A percentile compares a stretch with the other conserved stretches of the same genome.
phyloP scores from a whole-genome alignment of 2,797 vertebrate species.

The Meda fulgida region DNA sequence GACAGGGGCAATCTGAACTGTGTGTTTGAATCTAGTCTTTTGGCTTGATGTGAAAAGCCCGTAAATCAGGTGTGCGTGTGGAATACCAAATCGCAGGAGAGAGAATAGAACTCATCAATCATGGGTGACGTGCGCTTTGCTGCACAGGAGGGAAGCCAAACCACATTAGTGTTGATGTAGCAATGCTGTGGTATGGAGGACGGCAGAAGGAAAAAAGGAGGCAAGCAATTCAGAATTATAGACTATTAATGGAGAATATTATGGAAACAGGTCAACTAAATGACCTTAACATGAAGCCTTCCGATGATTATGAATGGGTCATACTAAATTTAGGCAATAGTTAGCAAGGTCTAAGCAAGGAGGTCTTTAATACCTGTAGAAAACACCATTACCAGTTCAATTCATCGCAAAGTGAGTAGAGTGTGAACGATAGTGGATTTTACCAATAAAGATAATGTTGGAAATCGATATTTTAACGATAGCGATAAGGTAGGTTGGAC shows the following conservation, averaged over 20 bases:
- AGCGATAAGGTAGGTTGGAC: too few relatives aligned
- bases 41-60: constrained; percentile 59
- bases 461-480: too few relatives aligned
- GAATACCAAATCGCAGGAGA: constrained; percentile 63
- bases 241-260: constrained; percentile 43
- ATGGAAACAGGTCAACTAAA: constrained; percentile 26
- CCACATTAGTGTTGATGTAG: constrained; percentile 60
- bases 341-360: neutral
- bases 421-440: too few relatives aligned
- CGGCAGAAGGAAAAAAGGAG: constrained; percentile 26
- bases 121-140: constrained; percentile 63
- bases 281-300: neutral
- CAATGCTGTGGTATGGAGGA: constrained; percentile 52
- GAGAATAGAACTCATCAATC: constrained; percentile 75
- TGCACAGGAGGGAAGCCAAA: constrained; percentile 66
- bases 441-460: too few relatives aligned
- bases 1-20: constrained; percentile 60
- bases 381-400: too few relatives aligned
- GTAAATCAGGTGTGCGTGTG: constrained; percentile 59
- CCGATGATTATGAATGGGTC: neutral
- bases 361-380: neutral
- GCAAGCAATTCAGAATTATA: constrained; percentile 56
- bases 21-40: constrained; percentile 66
- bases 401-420: neutral
- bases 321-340: neutral